Evolutionary conservation across 2,113 vertebrate species (phyloP).

Genomic region (Mugil cephalus): DNA sequence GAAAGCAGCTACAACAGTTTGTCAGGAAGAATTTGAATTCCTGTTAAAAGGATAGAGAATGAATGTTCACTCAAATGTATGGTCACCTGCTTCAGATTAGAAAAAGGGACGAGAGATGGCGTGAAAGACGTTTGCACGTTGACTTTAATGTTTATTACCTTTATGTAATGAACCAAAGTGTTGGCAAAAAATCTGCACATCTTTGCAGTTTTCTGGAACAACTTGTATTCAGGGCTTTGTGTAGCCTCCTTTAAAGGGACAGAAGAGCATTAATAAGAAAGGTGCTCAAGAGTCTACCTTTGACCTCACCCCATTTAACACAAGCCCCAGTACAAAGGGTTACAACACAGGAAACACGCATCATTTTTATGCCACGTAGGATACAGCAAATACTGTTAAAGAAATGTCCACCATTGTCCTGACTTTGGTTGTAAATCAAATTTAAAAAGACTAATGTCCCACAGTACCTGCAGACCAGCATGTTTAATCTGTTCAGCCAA

Average conservation of each 20-base stretch:
- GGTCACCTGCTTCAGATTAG: too few relatives aligned
- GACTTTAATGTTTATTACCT: slow-evolving; percentile 80
- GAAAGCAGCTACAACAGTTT: slow-evolving; percentile 84
- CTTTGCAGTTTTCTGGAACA: slow-evolving; percentile 95
- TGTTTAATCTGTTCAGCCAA: slow-evolving; percentile 88
- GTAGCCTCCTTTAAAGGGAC: slow-evolving; percentile 81
- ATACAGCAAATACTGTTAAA: not conserved
- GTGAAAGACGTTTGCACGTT: too few relatives aligned
- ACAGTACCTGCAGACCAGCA: slow-evolving; percentile 78
- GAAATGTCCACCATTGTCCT: not conserved
- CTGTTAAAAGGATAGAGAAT: slow-evolving; percentile 73
- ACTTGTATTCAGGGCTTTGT: slow-evolving; percentile 85
- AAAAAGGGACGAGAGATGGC: too few relatives aligned
- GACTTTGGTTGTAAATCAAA: not conserved
- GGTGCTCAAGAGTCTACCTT: not conserved
- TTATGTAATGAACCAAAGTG: slow-evolving; percentile 94
- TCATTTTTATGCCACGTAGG: not conserved
- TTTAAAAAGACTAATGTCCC: too few relatives aligned
- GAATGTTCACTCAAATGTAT: not conserved
- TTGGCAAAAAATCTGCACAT: slow-evolving; percentile 96
- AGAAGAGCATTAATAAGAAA: slow-evolving; percentile 32
- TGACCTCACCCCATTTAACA: slow-evolving; percentile 10
- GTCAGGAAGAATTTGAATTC: slow-evolving; percentile 91
- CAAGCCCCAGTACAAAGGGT: not conserved
- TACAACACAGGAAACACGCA: not conserved